Conservation (phyloP, 2,113 vertebrate species). For the Microcebus lehilahytsara region DNA sequence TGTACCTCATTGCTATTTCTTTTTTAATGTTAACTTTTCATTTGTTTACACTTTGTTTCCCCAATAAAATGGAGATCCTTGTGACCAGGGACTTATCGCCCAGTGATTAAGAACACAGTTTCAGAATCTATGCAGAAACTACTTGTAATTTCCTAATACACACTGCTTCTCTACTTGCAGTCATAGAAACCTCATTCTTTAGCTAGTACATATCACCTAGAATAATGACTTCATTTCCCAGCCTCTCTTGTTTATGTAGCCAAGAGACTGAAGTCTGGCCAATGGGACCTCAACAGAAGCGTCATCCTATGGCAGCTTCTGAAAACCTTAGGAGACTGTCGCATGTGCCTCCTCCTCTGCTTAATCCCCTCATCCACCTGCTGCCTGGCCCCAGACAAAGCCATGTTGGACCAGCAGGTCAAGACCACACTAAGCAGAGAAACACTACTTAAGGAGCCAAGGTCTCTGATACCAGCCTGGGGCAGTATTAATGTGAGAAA, state of each 20-base stretch:
- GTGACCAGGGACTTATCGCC: neutral
- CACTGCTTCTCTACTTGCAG: neutral
- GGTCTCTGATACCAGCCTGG: neutral
- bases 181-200: neutral
- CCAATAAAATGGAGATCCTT: neutral
- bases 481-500: neutral
- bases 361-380: neutral
- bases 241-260: neutral
- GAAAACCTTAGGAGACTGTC: neutral
- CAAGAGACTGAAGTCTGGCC: neutral
- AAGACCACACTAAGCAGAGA: neutral
- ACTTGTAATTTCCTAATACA: neutral
- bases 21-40: neutral
- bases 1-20: neutral
- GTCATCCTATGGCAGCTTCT: neutral
- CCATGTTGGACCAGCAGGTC: neutral
- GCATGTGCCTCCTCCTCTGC: no score
- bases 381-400: neutral
- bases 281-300: neutral
- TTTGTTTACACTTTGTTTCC: neutral
- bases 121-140: neutral
- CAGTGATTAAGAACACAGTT: neutral
- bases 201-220: neutral
- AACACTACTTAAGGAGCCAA: neutral
- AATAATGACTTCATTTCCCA: neutral